Evolutionary conservation across 2,888 invertebrate genomes (phyloP).

Genomic region (Brassicogethes aeneus): DNA sequence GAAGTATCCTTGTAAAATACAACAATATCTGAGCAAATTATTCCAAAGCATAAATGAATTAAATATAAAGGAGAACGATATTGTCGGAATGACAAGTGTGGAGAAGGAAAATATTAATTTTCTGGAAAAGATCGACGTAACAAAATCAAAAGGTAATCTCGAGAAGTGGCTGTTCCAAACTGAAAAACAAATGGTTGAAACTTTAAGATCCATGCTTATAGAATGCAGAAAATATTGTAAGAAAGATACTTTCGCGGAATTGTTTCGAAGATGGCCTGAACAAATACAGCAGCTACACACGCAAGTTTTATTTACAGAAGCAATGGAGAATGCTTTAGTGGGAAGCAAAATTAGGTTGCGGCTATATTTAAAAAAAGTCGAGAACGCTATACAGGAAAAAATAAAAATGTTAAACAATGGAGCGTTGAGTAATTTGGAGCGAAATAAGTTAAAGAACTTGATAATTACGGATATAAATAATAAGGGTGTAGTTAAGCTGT

Average conservation of each 20-base stretch:
- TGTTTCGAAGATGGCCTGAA: slow-evolving; percentile 17
- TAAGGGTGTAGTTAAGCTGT: slow-evolving; percentile 60
- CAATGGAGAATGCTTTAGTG: slow-evolving; percentile 43
- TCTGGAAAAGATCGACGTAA: slow-evolving; percentile 51
- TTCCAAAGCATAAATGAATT: slow-evolving; percentile 71
- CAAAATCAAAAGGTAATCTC: slow-evolving; percentile 62
- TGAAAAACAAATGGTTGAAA: slow-evolving; percentile 65
- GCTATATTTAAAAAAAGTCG: slow-evolving; percentile 16
- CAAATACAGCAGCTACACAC: slow-evolving; percentile 19
- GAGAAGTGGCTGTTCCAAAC: slow-evolving; percentile 73
- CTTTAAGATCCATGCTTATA: slow-evolving; percentile 15
- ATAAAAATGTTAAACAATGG: slow-evolving; percentile 24
- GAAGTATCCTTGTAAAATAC: slow-evolving; percentile 68
- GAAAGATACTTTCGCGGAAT: slow-evolving; percentile 7
- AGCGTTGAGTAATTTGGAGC: slow-evolving; percentile 48
- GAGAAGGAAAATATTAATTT: slow-evolving; percentile 61
- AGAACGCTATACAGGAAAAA: slow-evolving; percentile 15
- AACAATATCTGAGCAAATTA: slow-evolving; percentile 74
- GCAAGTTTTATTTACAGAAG: slow-evolving; percentile 20
- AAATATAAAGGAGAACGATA: slow-evolving; percentile 57
- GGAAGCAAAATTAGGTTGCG: slow-evolving; percentile 19
- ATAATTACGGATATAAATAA: slow-evolving; percentile 42
- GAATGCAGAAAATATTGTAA: slow-evolving; percentile 12
- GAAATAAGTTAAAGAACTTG: slow-evolving; percentile 39
- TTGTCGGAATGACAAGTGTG: slow-evolving; percentile 62